Percentiles rank a stretch among this genome's conserved stretches.
phyloP scores from a whole-genome alignment of 2,797 vertebrate genomes.

The Acestrorhynchus altus region DNA sequence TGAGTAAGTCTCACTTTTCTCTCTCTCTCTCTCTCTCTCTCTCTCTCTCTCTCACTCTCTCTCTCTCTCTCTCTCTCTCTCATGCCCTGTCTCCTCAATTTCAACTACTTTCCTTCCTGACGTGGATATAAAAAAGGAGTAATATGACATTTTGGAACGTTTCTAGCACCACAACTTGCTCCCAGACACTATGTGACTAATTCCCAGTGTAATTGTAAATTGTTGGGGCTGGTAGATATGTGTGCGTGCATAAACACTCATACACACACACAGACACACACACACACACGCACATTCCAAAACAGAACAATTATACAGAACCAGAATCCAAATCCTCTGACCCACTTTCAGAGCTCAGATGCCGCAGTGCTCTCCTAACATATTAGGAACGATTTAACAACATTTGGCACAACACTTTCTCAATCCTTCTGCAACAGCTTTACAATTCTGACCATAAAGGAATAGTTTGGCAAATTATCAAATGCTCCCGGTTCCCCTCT shows the following conservation, averaged over 20 bases:
- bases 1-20: neutral
- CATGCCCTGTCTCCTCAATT: neutral
- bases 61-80: neutral
- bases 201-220: neutral
- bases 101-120: neutral
- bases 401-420: neutral
- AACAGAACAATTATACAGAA: conserved; percentile 14
- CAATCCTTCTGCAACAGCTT: neutral
- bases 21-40: neutral
- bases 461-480: neutral
- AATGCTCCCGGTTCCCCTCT: neutral
- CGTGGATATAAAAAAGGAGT: neutral
- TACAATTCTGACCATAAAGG: neutral
- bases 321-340: conserved; percentile 17
- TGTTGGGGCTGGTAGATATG: conserved; percentile 2
- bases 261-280: conserved; percentile 28
- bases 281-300: conserved; percentile 14
- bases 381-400: neutral
- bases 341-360: neutral
- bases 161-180: neutral
- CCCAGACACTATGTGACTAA: conserved; percentile 3
- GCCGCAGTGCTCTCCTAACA: conserved; percentile 1
- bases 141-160: neutral
- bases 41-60: neutral
- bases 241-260: conserved; percentile 26